Conservation (phyloP, 2,113 vertebrate genomes). For the Xiphophorus hellerii region DNA sequence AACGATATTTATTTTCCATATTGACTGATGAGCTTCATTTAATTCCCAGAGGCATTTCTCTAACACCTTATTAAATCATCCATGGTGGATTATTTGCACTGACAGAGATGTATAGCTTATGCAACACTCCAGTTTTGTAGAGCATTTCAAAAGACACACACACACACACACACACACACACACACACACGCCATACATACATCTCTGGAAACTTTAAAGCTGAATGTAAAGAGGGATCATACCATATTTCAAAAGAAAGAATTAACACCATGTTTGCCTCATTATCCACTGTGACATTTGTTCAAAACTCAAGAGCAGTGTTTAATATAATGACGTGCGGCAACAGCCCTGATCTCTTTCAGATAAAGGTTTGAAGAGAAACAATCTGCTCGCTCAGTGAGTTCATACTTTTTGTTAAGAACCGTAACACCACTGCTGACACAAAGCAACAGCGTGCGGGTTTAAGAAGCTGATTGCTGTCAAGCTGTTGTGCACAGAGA, state of each 20-base stretch:
- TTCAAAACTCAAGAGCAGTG: constrained; percentile 21
- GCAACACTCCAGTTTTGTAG: not conserved
- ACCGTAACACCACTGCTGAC: constrained; percentile 39
- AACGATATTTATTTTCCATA: constrained; percentile 43
- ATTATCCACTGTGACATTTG: constrained; percentile 21
- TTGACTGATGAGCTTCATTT: constrained; percentile 34
- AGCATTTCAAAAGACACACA: constrained; percentile 20
- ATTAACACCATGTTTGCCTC: constrained; percentile 4
- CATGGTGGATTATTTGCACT: constrained; percentile 23
- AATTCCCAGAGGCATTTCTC: constrained; percentile 25
- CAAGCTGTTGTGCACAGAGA: constrained; percentile 38
- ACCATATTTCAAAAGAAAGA: constrained; percentile 11
- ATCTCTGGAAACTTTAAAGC: not conserved
- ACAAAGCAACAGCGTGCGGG: constrained; percentile 20
- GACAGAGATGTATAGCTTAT: not conserved
- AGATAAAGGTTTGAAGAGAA: constrained; percentile 49
- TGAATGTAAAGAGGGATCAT: not conserved
- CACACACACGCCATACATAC: not conserved
- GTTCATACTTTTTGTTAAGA: constrained; percentile 22
- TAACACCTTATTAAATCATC: constrained; percentile 25
- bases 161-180: not conserved
- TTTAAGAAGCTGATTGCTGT: constrained; percentile 55
- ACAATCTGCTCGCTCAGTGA: constrained; percentile 41
- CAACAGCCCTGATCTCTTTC: constrained; percentile 48
- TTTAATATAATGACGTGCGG: constrained; percentile 43